Conservation (phyloP, 2,113 vertebrate genomes). For the Ornithorhynchus anatinus region DNA sequence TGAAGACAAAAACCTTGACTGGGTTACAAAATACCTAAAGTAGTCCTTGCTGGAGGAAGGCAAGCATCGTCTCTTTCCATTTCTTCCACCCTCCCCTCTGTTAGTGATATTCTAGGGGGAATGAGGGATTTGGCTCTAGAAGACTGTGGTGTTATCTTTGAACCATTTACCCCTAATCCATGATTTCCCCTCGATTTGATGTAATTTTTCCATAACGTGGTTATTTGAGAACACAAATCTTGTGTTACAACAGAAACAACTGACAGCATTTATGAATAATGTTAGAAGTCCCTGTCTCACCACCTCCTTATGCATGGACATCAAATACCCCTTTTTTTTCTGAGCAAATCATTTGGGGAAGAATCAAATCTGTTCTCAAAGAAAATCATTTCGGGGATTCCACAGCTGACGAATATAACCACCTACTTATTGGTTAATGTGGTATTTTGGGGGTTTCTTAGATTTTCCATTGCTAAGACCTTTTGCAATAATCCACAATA, state of each 20-base stretch:
- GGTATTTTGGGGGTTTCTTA: constrained; percentile 44
- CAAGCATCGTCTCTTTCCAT: no score
- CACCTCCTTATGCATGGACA: background rate
- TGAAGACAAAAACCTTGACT: no score
- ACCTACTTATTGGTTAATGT: constrained; percentile 24
- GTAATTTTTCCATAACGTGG: no score
- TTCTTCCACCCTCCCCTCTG: no score
- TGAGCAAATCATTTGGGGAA: constrained; percentile 32
- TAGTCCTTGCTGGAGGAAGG: no score
- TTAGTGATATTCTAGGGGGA: background rate
- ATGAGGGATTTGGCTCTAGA: background rate
- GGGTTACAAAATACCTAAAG: no score
- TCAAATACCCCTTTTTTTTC: constrained; percentile 3
- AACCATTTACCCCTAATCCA: no score
- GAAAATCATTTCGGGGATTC: constrained; percentile 27
- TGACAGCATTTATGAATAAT: background rate
- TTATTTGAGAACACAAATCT: background rate
- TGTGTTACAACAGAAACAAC: background rate
- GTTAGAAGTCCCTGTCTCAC: background rate
- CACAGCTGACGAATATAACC: constrained; percentile 35
- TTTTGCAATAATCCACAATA: constrained; percentile 35
- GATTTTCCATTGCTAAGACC: constrained; percentile 17
- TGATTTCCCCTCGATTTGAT: no score
- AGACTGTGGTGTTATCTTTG: background rate
- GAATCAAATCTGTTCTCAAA: constrained; percentile 44